phyloP scores from a whole-genome alignment of 2,113 vertebrate species.

The Amphiprion percula region DNA sequence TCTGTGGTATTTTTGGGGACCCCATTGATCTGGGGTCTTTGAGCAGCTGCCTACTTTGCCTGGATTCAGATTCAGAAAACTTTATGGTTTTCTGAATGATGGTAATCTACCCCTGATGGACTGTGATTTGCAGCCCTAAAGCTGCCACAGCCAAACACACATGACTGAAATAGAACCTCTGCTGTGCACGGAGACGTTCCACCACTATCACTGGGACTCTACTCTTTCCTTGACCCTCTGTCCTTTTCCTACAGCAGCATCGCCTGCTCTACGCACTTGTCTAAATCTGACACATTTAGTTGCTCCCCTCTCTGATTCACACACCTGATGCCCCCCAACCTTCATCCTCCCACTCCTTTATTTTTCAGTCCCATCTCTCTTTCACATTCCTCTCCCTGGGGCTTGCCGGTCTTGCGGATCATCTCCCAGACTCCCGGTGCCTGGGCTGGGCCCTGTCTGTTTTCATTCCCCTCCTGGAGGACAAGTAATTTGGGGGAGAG shows the following conservation, averaged over 20 bases:
- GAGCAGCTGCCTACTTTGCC: background rate
- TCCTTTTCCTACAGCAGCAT: slow-evolving; percentile 37
- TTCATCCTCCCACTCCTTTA: slow-evolving; percentile 13
- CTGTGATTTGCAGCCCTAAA: background rate
- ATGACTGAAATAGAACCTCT: slow-evolving; percentile 25
- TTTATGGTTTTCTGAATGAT: background rate
- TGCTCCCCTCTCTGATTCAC: slow-evolving; percentile 29
- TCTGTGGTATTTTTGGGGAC: no score
- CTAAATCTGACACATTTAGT: slow-evolving; percentile 56
- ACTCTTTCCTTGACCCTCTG: slow-evolving; percentile 51
- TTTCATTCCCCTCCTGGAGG: slow-evolving; percentile 84
- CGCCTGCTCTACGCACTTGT: slow-evolving; percentile 35
- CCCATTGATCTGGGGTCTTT: background rate
- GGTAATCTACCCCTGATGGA: background rate
- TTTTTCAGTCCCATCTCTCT: slow-evolving; percentile 40
- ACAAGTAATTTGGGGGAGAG: slow-evolving; percentile 81
- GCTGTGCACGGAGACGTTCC: slow-evolving; percentile 2
- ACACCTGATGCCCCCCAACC: slow-evolving; percentile 27
- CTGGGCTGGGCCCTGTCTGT: slow-evolving; percentile 79
- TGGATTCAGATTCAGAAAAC: no score
- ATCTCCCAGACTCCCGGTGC: slow-evolving; percentile 75
- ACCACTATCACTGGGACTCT: slow-evolving; percentile 29
- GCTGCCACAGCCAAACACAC: background rate
- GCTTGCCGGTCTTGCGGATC: slow-evolving; percentile 57
- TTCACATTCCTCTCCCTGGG: slow-evolving; percentile 68